Conservation (phyloP, 2,797 vertebrate genomes). For the Phoxinus dragarum region DNA sequence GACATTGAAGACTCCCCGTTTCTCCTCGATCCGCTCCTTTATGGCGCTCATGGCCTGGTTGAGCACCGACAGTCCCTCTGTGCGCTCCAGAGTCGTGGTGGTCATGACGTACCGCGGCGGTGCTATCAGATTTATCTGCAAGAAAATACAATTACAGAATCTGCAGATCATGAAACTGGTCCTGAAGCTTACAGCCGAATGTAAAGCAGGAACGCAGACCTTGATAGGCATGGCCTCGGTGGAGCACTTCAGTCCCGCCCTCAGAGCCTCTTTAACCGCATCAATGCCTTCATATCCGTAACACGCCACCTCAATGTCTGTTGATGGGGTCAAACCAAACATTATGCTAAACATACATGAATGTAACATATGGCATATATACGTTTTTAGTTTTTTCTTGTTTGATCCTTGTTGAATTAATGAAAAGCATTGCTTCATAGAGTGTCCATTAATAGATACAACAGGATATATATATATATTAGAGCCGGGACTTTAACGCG, state of each 20-base stretch:
- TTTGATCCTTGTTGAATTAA: background rate
- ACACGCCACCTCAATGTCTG: constrained; percentile 98
- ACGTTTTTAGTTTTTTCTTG: background rate
- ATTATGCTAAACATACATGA: background rate
- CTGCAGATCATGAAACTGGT: background rate
- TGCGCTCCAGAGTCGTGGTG: constrained; percentile 96
- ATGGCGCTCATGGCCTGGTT: constrained; percentile 98
- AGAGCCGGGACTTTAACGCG: no score
- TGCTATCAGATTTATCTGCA: constrained; percentile 96
- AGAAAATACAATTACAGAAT: background rate
- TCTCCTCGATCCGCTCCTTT: constrained; percentile 98
- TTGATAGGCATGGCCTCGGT: constrained; percentile 98
- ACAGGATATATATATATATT: no score
- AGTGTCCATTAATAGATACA: no score
- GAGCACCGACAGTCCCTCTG: constrained; percentile 95
- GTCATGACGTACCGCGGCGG: constrained; percentile 99
- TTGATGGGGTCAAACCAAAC: background rate
- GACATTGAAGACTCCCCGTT: constrained; percentile 97
- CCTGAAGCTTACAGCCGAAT: background rate
- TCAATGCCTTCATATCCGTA: constrained; percentile 99
- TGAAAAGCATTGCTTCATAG: background rate
- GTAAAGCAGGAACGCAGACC: constrained; percentile 69
- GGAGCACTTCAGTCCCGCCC: constrained; percentile 93
- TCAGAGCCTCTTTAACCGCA: constrained; percentile 95
- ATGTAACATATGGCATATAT: background rate